These are phyloP conservation scores for Austrofundulus limnaeus DNA, from an alignment of 2,113 vertebrate species.

Conservation along the genomic window DNA sequence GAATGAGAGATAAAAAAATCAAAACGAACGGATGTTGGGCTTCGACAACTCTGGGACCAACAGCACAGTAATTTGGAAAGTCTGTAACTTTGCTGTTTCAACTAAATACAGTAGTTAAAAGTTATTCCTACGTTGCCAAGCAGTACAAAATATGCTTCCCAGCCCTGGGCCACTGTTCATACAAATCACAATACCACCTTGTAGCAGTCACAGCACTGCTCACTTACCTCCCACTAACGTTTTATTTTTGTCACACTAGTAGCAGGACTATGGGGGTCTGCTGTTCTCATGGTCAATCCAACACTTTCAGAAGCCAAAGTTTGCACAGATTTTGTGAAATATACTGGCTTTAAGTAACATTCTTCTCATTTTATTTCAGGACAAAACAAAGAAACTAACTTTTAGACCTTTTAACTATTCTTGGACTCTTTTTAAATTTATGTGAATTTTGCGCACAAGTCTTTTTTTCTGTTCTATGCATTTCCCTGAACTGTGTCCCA, in stretches of 20 bases:
- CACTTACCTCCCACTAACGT: not conserved
- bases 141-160: slow-evolving; percentile 3
- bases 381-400: too few species aligned
- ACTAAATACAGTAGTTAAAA: not conserved
- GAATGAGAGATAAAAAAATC: not conserved
- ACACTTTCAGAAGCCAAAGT: slow-evolving; percentile 1
- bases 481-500: not conserved
- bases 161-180: slow-evolving; percentile 2
- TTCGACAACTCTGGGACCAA: not conserved
- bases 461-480: not conserved
- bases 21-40: not conserved
- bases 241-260: slow-evolving; percentile 10
- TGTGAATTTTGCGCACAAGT: not conserved
- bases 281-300: not conserved
- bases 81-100: not conserved
- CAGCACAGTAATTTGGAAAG: not conserved
- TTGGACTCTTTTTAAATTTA: not conserved
- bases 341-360: not conserved
- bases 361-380: not conserved
- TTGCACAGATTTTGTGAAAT: slow-evolving; percentile 1
- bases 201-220: not conserved
- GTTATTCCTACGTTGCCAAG: not conserved
- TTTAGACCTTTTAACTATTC: not conserved
- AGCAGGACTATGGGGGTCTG: not conserved
- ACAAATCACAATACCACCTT: slow-evolving; percentile 13